Evolutionary conservation across 2,797 vertebrate genomes (phyloP), one percentile per base, ranked within the genome.

Genomic region (Myoxocephalus aenaeus): DNA sequence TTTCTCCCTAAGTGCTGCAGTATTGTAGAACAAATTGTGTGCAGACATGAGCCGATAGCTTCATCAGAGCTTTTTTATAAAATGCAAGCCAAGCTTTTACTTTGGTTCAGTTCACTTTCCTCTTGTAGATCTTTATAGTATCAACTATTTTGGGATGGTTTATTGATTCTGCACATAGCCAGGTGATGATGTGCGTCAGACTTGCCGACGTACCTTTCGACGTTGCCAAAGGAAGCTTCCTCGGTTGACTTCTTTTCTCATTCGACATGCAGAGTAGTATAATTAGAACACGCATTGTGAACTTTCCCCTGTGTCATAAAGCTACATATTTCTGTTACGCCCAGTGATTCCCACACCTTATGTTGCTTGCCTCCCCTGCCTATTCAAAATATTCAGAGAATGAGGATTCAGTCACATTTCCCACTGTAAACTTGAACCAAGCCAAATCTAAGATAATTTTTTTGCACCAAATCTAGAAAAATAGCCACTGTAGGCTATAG

Each of bases 271-370:
- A 64, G 75, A 61, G 82, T 56, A 36, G 61, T 63, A 73, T 84
- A 84, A 92, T 90, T 87, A 86, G 66, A 86, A 77, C 59, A 73
- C 81, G 77, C 34, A 76, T 56, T 70, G 70, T 75, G 64, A 86
- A 83, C 73, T 75, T 75, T 70, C 73, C 67, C 44, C n/a, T 2
- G 64, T 86, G 79, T 84, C 81, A 66, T 32, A 57, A 62, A 50
- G 73, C 70, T 80, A 50, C 46, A 70, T 63, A 58, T 77, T 76
- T 79, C 32, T 6, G 69, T 81, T 61, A 69, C 15, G 32, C 75
- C 70, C 70, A 14, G 53, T 66, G 79, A 76, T 77, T 86, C 46
- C 51, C 38, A 6, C 73, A 73, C 63, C 54, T 80, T 44, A 25
- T 73, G 61, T 74, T 79, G 58, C 58, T 48, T 20, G 27, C 38